Percentiles rank a stretch among this genome's conserved stretches.
Conservation (phyloP, 2,113 vertebrate genomes). For the Catharus fuscescens region DNA sequence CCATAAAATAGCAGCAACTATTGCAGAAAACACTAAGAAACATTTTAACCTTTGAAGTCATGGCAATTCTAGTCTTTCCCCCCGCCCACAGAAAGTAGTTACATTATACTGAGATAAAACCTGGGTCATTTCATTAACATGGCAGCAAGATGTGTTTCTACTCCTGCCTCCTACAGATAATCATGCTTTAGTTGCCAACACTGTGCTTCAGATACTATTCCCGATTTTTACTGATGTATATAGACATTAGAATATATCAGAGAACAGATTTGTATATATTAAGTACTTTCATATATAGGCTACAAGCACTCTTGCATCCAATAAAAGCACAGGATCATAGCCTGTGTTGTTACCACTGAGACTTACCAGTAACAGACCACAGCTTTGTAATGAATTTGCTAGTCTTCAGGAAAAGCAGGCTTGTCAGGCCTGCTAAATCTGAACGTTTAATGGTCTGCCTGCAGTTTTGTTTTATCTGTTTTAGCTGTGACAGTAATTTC, state of each 20-base stretch:
- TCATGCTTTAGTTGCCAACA: rapidly evolving
- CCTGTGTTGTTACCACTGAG: rapidly evolving
- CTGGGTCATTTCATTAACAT: not conserved
- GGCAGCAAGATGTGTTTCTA: not conserved
- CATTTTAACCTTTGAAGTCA: not conserved
- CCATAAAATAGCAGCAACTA: not conserved
- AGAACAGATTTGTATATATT: not conserved
- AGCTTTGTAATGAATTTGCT: not conserved
- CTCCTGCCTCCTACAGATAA: not conserved
- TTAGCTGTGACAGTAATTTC: not conserved
- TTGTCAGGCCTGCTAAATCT: not conserved
- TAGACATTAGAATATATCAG: not conserved
- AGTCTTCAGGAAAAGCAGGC: not conserved
- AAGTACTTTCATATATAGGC: not conserved
- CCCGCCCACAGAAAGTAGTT: not conserved
- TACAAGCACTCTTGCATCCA: not conserved
- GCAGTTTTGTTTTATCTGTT: not conserved
- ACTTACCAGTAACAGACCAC: not conserved
- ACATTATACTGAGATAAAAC: not conserved
- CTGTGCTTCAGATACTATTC: not conserved
- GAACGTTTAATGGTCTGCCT: not conserved
- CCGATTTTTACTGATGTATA: not conserved
- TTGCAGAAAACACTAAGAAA: not conserved
- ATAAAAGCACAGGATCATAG: not conserved
- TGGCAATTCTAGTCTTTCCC: not conserved